Percentiles rank a stretch among this genome's conserved stretches.
phyloP scores from a whole-genome alignment of 2,888 invertebrate genomes.

The Acanthacorydalis orientalis region DNA sequence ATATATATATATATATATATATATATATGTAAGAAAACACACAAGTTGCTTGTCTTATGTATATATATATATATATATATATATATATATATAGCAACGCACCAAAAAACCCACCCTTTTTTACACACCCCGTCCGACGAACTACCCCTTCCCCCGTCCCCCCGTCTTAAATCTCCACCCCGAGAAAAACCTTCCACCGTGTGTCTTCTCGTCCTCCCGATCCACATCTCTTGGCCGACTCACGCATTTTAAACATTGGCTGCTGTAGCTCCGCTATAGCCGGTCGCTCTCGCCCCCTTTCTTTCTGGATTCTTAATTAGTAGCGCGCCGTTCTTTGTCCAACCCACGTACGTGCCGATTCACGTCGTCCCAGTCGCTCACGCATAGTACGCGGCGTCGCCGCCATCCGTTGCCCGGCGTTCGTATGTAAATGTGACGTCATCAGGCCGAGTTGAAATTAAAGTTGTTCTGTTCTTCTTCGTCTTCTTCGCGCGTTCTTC shows the following conservation, averaged over 20 bases:
- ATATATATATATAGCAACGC: no score
- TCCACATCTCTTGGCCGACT: constrained; percentile 14
- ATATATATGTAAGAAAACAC: no score
- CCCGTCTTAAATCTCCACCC: no score
- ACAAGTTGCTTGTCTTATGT: no score
- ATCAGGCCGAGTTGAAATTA: constrained; percentile 26
- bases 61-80: no score
- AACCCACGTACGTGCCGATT: constrained; percentile 33
- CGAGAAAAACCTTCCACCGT: no score
- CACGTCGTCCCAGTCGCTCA: constrained; percentile 29
- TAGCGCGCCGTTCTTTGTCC: constrained; percentile 35
- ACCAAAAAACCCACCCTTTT: no score
- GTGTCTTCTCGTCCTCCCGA: no score
- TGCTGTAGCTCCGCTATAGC: constrained; percentile 27
- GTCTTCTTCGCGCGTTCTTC: constrained; percentile 12
- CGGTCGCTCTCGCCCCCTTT: constrained; percentile 27
- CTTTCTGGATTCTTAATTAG: constrained; percentile 57
- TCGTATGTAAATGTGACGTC: constrained; percentile 28
- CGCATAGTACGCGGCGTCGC: background rate
- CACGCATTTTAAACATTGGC: constrained; percentile 33
- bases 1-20: no score
- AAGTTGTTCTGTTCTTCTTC: constrained; percentile 19
- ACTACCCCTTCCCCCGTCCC: no score
- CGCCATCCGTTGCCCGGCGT: constrained; percentile 2
- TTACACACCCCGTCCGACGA: no score